Base-by-base conservation (phyloP, 1,140 invertebrate species). In the Drosophila pectinifera region DNA sequence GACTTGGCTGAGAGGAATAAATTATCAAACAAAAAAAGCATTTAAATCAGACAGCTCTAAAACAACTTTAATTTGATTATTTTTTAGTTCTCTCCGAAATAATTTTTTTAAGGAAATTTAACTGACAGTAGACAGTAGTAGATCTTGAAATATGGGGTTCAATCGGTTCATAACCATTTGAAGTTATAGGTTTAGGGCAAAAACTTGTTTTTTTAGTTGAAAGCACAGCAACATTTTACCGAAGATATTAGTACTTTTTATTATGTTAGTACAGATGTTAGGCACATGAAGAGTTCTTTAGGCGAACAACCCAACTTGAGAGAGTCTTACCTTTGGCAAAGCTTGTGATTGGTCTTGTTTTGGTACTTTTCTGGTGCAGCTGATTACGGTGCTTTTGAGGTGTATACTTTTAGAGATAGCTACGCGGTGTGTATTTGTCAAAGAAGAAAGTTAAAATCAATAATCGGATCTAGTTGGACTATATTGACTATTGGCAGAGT, bases 181-280 rank as follows among this genome's bases (percentile, higher is more conserved):
- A 22, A 14, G 26, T 7, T 28, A 1, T 28, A 8, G 8, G 1
- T 43, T 43, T 22, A 4, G 10, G 28, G 2, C 8, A 31, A 8
- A 8, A 31, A 31, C 4, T 31, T 2, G 10, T 31, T 31, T 31
- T 10, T 8, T 31, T 28, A 5, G 10, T n/a, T 13, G 0, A 31
- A 18, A 49, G 16, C 16, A 49, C 5, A 18, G 16, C 0, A 4
- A 4, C 11, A 18, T 20, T 34, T 20, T 20, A 18, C 16, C 48
- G 18, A 20, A 34, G 13, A 14, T 34, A 14, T n/a, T n/a, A n/a
- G n/a, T n/a, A n/a, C n/a, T 34, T 11, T 34, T 34, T 53, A 20
- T 5, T 54, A 38, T 38, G 31, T 80, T 80, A 81, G 79, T 5
- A 51, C 11, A 49, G 26, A 31, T 58, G 14, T 51, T 51, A 58